Percentiles rank a stretch among this genome's conserved stretches.
Conservation (phyloP, 2,113 vertebrate species). For the Lampris incognitus region DNA sequence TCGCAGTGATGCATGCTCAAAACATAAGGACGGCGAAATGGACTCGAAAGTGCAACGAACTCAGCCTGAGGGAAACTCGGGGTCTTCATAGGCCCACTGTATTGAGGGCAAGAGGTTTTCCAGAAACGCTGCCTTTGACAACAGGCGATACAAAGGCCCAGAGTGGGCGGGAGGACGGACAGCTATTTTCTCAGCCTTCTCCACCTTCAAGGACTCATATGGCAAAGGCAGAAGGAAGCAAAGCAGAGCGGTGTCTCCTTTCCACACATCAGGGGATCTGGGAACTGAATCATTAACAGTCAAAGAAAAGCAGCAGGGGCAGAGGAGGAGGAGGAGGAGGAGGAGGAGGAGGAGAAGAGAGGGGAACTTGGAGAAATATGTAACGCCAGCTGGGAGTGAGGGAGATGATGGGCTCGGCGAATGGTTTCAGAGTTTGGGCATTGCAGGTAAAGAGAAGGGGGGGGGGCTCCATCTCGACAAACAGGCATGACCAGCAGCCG, state of each 20-base stretch:
- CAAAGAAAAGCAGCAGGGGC: constrained; percentile 18
- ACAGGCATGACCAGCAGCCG: constrained; percentile 14
- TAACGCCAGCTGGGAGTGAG: constrained; percentile 5
- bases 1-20: not conserved
- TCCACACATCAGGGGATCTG: constrained; percentile 39
- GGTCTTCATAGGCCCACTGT: not conserved
- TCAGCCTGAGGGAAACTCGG: constrained; percentile 6
- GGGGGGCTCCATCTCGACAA: not conserved
- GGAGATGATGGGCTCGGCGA: constrained; percentile 41
- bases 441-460: constrained; percentile 17
- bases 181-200: constrained; percentile 13
- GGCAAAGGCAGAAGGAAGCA: constrained; percentile 14
- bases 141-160: not conserved
- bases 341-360: constrained; percentile 15
- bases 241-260: constrained; percentile 40
- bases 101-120: constrained; percentile 6
- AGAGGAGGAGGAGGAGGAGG: constrained; percentile 29
- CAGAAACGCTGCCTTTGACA: not conserved
- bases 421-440: constrained; percentile 57
- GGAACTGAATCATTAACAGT: not conserved
- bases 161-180: constrained; percentile 21
- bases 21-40: not conserved
- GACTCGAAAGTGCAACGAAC: not conserved
- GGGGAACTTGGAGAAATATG: constrained; percentile 20
- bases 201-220: not conserved